A percentile compares a stretch with the other conserved stretches of the same genome.
phyloP scores from a whole-genome alignment of 2,888 invertebrate species.

The Ormyrus thymus region DNA sequence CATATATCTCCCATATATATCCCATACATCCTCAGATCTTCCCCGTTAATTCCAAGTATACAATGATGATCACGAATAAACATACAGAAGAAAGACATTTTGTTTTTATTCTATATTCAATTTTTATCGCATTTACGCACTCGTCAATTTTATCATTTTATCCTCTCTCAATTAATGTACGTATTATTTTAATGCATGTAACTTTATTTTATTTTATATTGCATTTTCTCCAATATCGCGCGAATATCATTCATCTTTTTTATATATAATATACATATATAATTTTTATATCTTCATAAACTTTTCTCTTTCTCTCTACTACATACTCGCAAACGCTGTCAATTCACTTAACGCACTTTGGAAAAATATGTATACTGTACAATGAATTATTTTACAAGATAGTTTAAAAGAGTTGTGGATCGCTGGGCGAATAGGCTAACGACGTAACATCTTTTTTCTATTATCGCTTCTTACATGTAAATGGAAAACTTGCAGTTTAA shows the following conservation, averaged over 20 bases:
- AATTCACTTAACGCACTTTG: conserved; percentile 63
- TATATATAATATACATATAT: conserved; percentile 49
- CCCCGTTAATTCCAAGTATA: conserved; percentile 45
- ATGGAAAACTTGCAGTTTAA: conserved; percentile 40
- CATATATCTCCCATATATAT: background rate
- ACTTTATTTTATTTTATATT: conserved; percentile 1
- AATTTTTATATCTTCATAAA: conserved; percentile 40
- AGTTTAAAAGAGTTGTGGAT: conserved; percentile 44
- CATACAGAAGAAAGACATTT: conserved; percentile 55
- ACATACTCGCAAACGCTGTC: conserved; percentile 48
- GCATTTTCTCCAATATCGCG: conserved; percentile 13
- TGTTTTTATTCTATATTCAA: conserved; percentile 34
- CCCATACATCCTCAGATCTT: background rate
- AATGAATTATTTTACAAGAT: conserved; percentile 59
- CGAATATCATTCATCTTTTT: conserved; percentile 5
- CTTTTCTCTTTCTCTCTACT: conserved; percentile 23
- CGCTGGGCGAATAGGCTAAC: conserved; percentile 32
- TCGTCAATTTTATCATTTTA: conserved; percentile 41
- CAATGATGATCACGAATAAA: conserved; percentile 53
- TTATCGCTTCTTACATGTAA: background rate
- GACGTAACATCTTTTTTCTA: conserved; percentile 31
- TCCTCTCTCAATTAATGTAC: background rate
- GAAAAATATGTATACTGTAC: conserved; percentile 67
- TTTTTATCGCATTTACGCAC: conserved; percentile 36
- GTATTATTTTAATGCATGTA: conserved; percentile 7